Conservation (phyloP, 2,797 vertebrate genomes). For the Florisuga fusca region DNA sequence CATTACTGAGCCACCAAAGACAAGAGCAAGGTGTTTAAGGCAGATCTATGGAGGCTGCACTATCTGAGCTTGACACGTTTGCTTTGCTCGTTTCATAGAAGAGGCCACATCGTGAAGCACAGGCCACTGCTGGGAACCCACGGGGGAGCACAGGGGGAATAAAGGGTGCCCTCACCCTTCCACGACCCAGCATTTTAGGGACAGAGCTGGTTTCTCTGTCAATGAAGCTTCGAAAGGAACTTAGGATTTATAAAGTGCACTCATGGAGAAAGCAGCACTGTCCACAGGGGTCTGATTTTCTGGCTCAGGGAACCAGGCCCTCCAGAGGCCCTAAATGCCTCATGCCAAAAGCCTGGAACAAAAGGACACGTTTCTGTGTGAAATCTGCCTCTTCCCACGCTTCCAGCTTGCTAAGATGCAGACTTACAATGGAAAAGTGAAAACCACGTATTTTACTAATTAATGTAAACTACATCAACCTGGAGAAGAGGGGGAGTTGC, state of each 20-base stretch:
- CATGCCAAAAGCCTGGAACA: slow-evolving; percentile 20
- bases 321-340: background rate
- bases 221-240: slow-evolving; percentile 1
- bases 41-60: background rate
- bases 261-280: background rate
- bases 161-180: background rate
- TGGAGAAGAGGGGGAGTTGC: background rate
- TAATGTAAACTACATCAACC: background rate
- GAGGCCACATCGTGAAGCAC: background rate
- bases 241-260: background rate
- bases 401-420: background rate
- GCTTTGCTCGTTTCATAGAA: background rate
- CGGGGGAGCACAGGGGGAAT: background rate
- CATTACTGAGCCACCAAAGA: background rate
- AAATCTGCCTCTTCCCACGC: background rate
- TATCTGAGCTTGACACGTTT: slow-evolving; percentile 31
- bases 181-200: background rate
- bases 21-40: background rate
- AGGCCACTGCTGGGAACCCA: background rate
- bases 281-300: slow-evolving; percentile 21
- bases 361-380: background rate
- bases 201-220: background rate
- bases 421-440: background rate
- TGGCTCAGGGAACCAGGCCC: slow-evolving; percentile 13
- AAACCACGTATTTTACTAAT: background rate